Evolutionary conservation across 2,797 vertebrate genomes (phyloP), one percentile per base, ranked within the genome.

Genomic region (Pantherophis vulpinus): DNA sequence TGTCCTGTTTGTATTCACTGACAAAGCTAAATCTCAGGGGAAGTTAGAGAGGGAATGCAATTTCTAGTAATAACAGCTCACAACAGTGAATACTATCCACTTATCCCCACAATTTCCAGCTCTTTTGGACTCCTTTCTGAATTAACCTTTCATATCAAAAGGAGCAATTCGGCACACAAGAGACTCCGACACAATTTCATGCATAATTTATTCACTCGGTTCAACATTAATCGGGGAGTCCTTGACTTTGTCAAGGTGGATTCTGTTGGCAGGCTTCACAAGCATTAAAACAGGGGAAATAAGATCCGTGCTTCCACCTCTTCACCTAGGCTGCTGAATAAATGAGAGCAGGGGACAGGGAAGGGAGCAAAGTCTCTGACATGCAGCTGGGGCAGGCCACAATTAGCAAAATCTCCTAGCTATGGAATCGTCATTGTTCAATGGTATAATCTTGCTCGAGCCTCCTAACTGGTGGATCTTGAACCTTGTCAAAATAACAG

Each of bases 111-210:
- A 98, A 98, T 98, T 98, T 97, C 97, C 98, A 98, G 98, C 98
- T 98, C 98, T 98, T 98, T 98, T 97, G 98, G 97, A 98, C 98
- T 98, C 97, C 98, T 98, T 98, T 98, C 98, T 98, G 98, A 98
- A 98, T 98, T 98, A 98, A 98, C 98, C 98, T 98, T 98, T 98
- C 98, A 98, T 98, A 98, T 98, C 98, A 98, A 98, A 98, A 98
- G 98, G 98, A 98, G 98, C 98, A 98, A 98, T 98, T 98, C 97
- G 97, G 97, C 98, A 98, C 98, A 98, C 98, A 97, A 98, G 98
- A 98, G 98, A 98, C 98, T 97, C 98, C 96, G 93, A 97, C 97
- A 98, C 98, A 98, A 98, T 98, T 98, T 98, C 98, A 98, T 98
- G 98, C 98, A 98, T 98, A 98, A 98, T 98, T 98, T 98, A 98